These are phyloP conservation scores for Latheticus oryzae DNA, from an alignment of 2,888 invertebrate genomes.

Conservation along the genomic window DNA sequence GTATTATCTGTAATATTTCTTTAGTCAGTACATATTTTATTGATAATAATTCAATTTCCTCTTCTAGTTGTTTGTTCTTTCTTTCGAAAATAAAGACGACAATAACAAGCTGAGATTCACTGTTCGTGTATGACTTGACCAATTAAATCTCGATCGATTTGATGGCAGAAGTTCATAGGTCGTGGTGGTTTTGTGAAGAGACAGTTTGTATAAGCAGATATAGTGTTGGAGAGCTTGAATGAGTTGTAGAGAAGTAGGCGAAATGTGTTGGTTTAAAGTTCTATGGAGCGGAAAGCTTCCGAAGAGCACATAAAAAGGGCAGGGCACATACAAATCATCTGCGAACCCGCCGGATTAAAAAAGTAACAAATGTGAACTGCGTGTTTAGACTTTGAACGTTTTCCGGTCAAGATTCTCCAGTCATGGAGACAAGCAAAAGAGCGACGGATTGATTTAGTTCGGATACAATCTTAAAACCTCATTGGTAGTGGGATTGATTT, in stretches of 20 bases:
- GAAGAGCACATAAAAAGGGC: constrained; percentile 56
- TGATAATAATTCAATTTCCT: too few relatives aligned
- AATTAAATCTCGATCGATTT: too few relatives aligned
- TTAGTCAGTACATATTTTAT: too few relatives aligned
- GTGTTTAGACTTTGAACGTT: constrained; percentile 49
- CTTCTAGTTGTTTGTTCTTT: constrained; percentile 14
- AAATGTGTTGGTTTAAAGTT: constrained; percentile 58
- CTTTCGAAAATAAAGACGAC: constrained; percentile 6
- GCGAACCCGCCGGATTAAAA: constrained; percentile 56
- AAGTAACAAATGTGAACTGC: constrained; percentile 57
- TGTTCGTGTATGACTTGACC: too few relatives aligned
- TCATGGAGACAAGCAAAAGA: constrained; percentile 5
- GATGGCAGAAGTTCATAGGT: too few relatives aligned
- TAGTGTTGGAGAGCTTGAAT: constrained; percentile 5
- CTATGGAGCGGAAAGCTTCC: constrained; percentile 57
- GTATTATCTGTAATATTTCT: too few relatives aligned
- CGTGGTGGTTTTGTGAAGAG: constrained; percentile 9
- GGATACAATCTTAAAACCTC: constrained; percentile 29
- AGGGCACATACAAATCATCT: constrained; percentile 58
- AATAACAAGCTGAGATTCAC: constrained; percentile 19
- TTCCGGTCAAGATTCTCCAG: constrained; percentile 38
- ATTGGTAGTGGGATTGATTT: constrained; percentile 39
- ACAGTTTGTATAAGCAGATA: constrained; percentile 20
- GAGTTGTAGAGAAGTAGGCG: constrained; percentile 34
- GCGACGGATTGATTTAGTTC: constrained; percentile 37